These are phyloP conservation scores for Molorchus minor DNA, from an alignment of 2,888 invertebrate species.

Conservation along the genomic window DNA sequence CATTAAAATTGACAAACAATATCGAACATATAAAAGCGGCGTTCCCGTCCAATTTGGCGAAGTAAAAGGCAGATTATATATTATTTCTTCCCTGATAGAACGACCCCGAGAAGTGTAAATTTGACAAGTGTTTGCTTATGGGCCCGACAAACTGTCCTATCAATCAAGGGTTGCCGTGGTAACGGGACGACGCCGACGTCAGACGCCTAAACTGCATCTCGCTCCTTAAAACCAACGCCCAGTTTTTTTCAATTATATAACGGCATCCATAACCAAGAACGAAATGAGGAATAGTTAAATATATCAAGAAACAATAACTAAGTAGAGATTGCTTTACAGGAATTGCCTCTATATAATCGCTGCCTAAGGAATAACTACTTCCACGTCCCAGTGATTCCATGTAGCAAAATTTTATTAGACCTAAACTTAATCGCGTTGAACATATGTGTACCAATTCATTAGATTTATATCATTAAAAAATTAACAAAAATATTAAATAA, in stretches of 20 bases:
- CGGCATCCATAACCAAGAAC: no score
- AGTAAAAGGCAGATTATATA: slow-evolving; percentile 17
- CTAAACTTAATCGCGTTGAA: no score
- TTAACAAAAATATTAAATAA: no score
- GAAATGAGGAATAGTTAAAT: no score
- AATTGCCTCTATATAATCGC: no score
- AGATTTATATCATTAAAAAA: no score
- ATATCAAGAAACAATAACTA: no score
- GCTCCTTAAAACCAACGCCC: slow-evolving; percentile 60
- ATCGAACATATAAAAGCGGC: slow-evolving; percentile 15
- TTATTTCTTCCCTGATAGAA: slow-evolving; percentile 32
- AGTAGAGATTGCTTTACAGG: no score
- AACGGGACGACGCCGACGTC: slow-evolving; percentile 53
- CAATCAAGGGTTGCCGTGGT: slow-evolving; percentile 52
- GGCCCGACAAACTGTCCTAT: slow-evolving; percentile 47
- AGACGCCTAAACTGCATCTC: slow-evolving; percentile 52
- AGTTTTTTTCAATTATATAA: slow-evolving; percentile 59
- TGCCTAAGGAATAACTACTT: no score
- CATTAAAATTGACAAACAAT: slow-evolving; percentile 26
- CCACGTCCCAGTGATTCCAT: no score
- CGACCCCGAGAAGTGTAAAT: slow-evolving; percentile 47
- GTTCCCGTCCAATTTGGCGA: slow-evolving; percentile 23
- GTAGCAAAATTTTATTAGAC: no score
- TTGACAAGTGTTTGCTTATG: slow-evolving; percentile 56
- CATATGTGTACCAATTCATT: no score